Percentiles rank a stretch among this genome's conserved stretches.
These are phyloP conservation scores for Pentalonia nigronervosa DNA, from an alignment of 1,140 invertebrate species.

Conservation along the genomic window DNA sequence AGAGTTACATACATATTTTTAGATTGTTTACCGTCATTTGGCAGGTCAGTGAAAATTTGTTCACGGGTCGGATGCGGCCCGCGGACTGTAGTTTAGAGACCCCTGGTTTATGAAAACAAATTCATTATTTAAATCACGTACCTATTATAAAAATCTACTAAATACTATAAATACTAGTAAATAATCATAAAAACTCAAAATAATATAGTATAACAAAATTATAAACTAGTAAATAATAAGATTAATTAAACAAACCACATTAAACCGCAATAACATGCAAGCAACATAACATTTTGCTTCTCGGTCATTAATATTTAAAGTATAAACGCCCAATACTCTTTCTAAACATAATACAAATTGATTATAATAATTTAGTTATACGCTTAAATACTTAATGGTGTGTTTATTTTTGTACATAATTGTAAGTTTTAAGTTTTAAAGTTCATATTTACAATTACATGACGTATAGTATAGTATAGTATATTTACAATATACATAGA, in stretches of 20 bases:
- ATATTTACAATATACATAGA: too few relatives aligned
- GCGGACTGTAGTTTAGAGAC: too few relatives aligned
- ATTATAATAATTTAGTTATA: not conserved
- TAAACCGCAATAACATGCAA: constrained; percentile 23
- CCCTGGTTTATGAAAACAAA: not conserved
- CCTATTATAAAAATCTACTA: not conserved
- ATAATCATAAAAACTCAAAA: too few relatives aligned
- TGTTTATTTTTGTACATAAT: not conserved
- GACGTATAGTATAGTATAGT: too few relatives aligned
- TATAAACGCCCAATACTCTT: not conserved
- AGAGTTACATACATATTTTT: too few relatives aligned
- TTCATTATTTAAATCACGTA: not conserved
- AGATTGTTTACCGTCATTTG: too few relatives aligned
- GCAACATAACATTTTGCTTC: constrained; percentile 36
- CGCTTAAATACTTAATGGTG: not conserved
- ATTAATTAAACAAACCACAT: constrained; percentile 19
- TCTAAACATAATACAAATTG: constrained; percentile 10
- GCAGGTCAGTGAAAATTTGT: too few relatives aligned
- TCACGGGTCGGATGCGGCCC: too few relatives aligned
- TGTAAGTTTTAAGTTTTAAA: not conserved
- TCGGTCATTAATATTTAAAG: constrained; percentile 16
- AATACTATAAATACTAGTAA: not conserved
- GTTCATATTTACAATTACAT: too few relatives aligned
- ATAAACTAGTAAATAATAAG: not conserved
- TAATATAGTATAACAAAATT: too few relatives aligned